These are phyloP conservation scores for Malacosoma neustria DNA, from an alignment of 2,888 invertebrate species.

Conservation along the genomic window DNA sequence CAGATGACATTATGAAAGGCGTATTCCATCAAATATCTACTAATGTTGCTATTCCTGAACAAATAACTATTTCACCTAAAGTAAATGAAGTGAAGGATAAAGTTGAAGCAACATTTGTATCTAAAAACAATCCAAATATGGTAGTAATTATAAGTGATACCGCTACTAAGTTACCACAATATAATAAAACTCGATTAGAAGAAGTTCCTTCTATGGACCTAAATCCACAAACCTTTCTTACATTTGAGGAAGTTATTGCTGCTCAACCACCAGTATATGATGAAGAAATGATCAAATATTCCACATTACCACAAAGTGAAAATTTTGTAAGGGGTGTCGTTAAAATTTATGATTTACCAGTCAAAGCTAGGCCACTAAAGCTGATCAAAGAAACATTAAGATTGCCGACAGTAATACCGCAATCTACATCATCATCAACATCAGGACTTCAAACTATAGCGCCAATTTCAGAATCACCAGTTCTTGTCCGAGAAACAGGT, in stretches of 20 bases:
- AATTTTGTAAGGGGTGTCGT: background rate
- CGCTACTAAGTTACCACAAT: conserved; percentile 17
- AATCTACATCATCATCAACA: too few species aligned
- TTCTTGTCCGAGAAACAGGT: background rate
- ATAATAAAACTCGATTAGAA: conserved; percentile 19
- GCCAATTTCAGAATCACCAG: too few species aligned
- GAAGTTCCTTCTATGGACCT: conserved; percentile 13
- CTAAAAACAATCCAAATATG: conserved; percentile 18
- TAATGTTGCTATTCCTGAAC: too few species aligned
- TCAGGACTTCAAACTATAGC: too few species aligned
- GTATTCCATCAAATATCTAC: too few species aligned
- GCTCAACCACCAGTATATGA: background rate
- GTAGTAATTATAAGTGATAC: conserved; percentile 18
- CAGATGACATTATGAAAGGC: too few species aligned
- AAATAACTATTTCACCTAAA: background rate
- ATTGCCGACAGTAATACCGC: too few species aligned
- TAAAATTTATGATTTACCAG: background rate
- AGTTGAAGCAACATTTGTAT: conserved; percentile 20
- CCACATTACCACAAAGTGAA: background rate
- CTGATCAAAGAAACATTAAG: background rate
- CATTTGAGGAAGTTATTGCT: background rate
- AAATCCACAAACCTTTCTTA: conserved; percentile 1
- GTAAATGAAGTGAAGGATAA: conserved; percentile 13
- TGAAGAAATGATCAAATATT: background rate
- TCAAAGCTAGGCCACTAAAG: background rate